Percentiles rank a stretch among this genome's conserved stretches.
These are phyloP conservation scores for Colletes latitarsis DNA, from an alignment of 1,140 invertebrate genomes.

Conservation along the genomic window DNA sequence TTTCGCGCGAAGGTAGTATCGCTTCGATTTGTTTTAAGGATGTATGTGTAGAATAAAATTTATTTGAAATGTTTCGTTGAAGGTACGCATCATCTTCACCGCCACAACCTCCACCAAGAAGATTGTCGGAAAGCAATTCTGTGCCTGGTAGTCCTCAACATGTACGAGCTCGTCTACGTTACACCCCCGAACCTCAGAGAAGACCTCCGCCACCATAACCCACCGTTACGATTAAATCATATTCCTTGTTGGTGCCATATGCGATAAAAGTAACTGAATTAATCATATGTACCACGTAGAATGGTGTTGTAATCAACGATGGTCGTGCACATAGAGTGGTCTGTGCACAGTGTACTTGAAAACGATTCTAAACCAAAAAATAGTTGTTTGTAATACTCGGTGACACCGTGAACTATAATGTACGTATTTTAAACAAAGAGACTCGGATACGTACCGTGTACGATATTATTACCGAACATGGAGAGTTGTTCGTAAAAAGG, in stretches of 20 bases:
- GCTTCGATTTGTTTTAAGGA: not conserved
- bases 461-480: conserved; percentile 20
- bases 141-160: conserved; percentile 87
- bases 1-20: conserved; percentile 83
- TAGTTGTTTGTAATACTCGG: conserved; percentile 62
- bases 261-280: conserved; percentile 57
- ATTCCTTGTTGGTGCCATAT: conserved; percentile 75
- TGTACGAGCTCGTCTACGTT: conserved; percentile 84
- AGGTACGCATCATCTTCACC: conserved; percentile 86
- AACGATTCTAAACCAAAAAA: conserved; percentile 51
- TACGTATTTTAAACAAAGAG: conserved; percentile 41
- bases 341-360: conserved; percentile 48
- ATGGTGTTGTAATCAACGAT: conserved; percentile 42
- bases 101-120: conserved; percentile 83
- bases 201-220: conserved; percentile 83
- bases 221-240: conserved; percentile 63
- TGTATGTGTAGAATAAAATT: not conserved
- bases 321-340: conserved; percentile 47
- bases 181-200: conserved; percentile 88
- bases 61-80: conserved; percentile 12
- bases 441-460: conserved; percentile 41
- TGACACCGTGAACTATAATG: conserved; percentile 38
- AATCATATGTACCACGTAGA: conserved; percentile 54
- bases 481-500: conserved; percentile 27
- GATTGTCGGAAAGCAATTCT: conserved; percentile 85